Percentiles rank a stretch among this genome's conserved stretches.
phyloP scores from a whole-genome alignment of 2,888 invertebrate genomes.

The Cantharis rufa region DNA sequence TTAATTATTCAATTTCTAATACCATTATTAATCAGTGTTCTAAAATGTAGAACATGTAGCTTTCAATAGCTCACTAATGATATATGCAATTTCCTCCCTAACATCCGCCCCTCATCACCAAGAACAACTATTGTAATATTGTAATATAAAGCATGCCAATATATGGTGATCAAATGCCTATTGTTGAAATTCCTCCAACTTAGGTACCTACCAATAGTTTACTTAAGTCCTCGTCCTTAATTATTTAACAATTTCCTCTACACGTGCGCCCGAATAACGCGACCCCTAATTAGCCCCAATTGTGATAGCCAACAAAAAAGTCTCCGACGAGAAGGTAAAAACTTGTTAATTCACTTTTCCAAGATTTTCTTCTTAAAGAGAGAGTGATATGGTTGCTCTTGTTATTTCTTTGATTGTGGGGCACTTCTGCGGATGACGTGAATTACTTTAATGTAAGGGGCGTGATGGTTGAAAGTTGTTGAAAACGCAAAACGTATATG shows the following conservation, averaged over 20 bases:
- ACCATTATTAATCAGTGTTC: not conserved
- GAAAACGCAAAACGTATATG: conserved; percentile 31
- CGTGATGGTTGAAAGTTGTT: conserved; percentile 28
- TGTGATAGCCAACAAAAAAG: conserved; percentile 30
- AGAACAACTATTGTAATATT: conserved; percentile 15
- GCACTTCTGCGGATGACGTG: conserved; percentile 23
- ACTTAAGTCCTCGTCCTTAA: conserved; percentile 29
- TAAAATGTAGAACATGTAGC: conserved; percentile 28
- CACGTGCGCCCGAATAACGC: conserved; percentile 4
- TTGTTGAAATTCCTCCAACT: conserved; percentile 37
- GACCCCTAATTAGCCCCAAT: not conserved
- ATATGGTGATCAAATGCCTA: conserved; percentile 36
- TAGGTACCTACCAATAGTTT: conserved; percentile 27
- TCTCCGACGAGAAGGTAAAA: conserved; percentile 36
- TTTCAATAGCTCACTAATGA: conserved; percentile 40
- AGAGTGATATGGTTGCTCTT: conserved; percentile 13
- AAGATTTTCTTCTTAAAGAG: conserved; percentile 8
- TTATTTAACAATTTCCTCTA: conserved; percentile 34
- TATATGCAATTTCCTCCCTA: conserved; percentile 25
- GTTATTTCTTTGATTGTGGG: conserved; percentile 13
- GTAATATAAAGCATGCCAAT: conserved; percentile 30
- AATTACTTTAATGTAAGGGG: conserved; percentile 24
- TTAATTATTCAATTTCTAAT: not conserved
- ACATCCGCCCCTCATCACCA: conserved; percentile 14
- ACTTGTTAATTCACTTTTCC: conserved; percentile 32